phyloP scores from a whole-genome alignment of 2,888 invertebrate genomes.

The Zygothrica quintamaculata region DNA sequence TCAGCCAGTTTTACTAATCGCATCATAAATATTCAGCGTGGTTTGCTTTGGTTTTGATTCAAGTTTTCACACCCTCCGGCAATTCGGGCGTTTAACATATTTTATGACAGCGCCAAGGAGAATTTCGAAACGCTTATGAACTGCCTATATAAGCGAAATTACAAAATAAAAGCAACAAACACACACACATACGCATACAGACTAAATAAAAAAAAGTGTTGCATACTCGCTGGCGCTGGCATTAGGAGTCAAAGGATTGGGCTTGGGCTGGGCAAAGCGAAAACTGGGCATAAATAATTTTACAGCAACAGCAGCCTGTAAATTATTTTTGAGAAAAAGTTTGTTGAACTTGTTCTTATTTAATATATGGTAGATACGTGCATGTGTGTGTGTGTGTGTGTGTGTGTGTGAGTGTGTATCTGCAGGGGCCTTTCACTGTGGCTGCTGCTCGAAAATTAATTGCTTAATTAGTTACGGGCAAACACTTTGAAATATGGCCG shows the following conservation, averaged over 20 bases:
- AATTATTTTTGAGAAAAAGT: constrained; percentile 68
- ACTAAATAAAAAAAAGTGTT: constrained; percentile 50
- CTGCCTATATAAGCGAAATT: too few relatives aligned
- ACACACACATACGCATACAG: neutral
- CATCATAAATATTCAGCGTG: constrained; percentile 79
- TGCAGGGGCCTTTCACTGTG: constrained; percentile 21
- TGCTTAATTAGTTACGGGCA: constrained; percentile 82
- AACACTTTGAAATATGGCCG: constrained; percentile 79
- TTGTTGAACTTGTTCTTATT: constrained; percentile 69
- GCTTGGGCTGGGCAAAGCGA: constrained; percentile 20
- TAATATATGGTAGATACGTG: constrained; percentile 8
- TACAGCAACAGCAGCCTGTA: constrained; percentile 49
- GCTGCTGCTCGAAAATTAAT: constrained; percentile 71
- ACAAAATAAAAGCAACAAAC: too few relatives aligned
- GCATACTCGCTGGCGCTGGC: constrained; percentile 69
- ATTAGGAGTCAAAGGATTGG: constrained; percentile 53
- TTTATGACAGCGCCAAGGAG: constrained; percentile 58
- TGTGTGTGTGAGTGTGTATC: constrained; percentile 23
- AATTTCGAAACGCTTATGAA: neutral
- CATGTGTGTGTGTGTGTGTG: neutral
- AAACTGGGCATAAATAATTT: constrained; percentile 56
- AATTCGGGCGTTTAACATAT: constrained; percentile 75
- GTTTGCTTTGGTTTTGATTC: constrained; percentile 69
- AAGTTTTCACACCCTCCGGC: constrained; percentile 77
- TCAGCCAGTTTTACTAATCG: constrained; percentile 68